These are phyloP conservation scores for Limnephilus auricula DNA, from an alignment of 2,888 invertebrate genomes.

Conservation along the genomic window DNA sequence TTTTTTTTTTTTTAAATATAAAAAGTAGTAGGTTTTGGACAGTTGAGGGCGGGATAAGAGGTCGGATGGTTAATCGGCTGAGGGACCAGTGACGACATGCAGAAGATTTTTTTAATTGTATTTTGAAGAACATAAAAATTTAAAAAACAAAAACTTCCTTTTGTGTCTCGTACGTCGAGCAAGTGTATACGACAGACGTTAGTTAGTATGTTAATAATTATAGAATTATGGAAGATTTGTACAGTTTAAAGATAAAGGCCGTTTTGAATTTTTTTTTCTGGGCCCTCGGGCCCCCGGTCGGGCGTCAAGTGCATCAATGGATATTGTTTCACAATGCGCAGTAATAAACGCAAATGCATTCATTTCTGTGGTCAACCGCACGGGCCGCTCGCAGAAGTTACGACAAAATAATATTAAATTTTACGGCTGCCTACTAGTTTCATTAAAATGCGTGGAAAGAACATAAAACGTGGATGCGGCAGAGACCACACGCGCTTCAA, in stretches of 20 bases:
- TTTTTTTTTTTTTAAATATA: no score
- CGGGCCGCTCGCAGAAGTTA: constrained; percentile 19
- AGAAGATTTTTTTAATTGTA: no score
- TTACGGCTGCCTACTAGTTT: constrained; percentile 29
- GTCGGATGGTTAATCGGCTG: no score
- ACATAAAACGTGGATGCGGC: constrained; percentile 16
- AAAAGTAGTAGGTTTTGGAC: no score
- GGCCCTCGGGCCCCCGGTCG: background rate
- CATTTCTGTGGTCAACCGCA: constrained; percentile 34
- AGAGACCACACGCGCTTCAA: constrained; percentile 22
- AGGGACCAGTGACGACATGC: no score
- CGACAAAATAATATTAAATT: constrained; percentile 25
- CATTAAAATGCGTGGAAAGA: constrained; percentile 25
- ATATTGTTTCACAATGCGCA: constrained; percentile 13
- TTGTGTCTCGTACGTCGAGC: no score
- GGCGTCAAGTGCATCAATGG: constrained; percentile 25
- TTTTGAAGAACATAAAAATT: no score
- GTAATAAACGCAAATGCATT: constrained; percentile 34
- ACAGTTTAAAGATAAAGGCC: background rate
- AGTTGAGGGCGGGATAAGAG: no score
- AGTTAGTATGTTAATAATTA: no score
- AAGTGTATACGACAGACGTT: no score
- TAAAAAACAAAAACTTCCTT: no score
- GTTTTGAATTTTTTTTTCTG: background rate
- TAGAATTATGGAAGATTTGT: background rate